phyloP scores from a whole-genome alignment of 1,140 invertebrate genomes.

The Drosophila varians region DNA sequence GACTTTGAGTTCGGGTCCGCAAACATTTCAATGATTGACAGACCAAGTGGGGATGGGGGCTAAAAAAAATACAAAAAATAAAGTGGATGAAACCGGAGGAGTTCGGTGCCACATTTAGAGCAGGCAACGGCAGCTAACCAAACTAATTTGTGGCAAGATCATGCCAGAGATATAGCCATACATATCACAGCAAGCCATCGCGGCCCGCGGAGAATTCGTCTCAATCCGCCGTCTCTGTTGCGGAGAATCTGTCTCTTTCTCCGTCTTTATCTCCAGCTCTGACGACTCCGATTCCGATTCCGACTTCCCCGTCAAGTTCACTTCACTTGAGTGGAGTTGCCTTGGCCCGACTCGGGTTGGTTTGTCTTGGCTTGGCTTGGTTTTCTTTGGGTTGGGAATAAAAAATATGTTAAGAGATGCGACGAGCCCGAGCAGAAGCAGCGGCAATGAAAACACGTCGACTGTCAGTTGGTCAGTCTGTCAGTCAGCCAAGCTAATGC shows the following conservation, averaged over 20 bases:
- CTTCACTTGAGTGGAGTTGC: conserved; percentile 24
- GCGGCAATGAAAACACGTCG: conserved; percentile 51
- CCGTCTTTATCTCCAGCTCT: conserved; percentile 6
- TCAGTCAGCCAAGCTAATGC: conserved; percentile 21
- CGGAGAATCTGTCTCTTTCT: conserved; percentile 2
- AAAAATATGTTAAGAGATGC: conserved; percentile 28
- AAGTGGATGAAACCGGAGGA: conserved; percentile 22
- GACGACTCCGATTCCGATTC: not conserved
- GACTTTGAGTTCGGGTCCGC: conserved; percentile 51
- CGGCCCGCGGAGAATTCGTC: not conserved
- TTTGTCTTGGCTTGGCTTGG: conserved; percentile 6
- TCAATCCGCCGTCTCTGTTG: not conserved
- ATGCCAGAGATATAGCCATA: conserved; percentile 80
- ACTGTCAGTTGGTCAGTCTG: conserved; percentile 42
- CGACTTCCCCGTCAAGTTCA: conserved; percentile 25
- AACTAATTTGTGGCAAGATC: conserved; percentile 81
- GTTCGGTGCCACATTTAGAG: conserved; percentile 56
- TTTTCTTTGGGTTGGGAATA: conserved; percentile 18
- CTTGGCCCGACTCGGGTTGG: not conserved
- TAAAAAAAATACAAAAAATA: conserved; percentile 1
- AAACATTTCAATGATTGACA: conserved; percentile 60
- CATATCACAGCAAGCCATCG: conserved; percentile 69
- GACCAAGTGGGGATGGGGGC: conserved; percentile 19
- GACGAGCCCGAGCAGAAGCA: conserved; percentile 75
- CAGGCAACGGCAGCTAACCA: conserved; percentile 75